Evolutionary conservation across 1,140 invertebrate species (phyloP).

Genomic region (Ylistrum balloti): DNA sequence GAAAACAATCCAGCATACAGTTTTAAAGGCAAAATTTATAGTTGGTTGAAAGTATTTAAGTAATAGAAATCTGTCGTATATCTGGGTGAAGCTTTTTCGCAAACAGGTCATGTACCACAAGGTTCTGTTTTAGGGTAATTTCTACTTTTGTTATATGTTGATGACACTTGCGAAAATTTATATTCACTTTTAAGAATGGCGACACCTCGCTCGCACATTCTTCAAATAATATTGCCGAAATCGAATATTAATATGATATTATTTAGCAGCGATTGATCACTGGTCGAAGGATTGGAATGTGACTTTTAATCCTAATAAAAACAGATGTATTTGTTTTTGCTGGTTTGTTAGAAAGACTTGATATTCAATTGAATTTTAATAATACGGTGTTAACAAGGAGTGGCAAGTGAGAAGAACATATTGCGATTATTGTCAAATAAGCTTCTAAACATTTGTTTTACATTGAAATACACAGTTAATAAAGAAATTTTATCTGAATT

Average conservation of each 20-base stretch:
- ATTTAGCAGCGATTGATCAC: not conserved
- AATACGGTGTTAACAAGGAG: not conserved
- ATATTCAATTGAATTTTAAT: too few species aligned
- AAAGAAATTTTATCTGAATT: too few species aligned
- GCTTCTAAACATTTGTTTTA: too few species aligned
- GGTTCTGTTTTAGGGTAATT: not conserved
- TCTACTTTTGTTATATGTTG: too few species aligned
- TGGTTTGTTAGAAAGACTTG: too few species aligned
- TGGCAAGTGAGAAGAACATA: not conserved
- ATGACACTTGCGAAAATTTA: too few species aligned
- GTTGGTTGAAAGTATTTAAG: not conserved
- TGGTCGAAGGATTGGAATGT: not conserved
- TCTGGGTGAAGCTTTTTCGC: not conserved
- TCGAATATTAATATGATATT: not conserved
- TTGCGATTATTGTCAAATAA: too few species aligned
- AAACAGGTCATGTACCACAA: not conserved
- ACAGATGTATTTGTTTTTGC: not conserved
- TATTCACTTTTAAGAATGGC: too few species aligned
- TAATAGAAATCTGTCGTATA: not conserved
- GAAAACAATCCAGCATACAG: too few species aligned
- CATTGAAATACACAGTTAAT: too few species aligned
- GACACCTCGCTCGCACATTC: not conserved
- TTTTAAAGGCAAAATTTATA: not conserved
- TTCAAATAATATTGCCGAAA: not conserved
- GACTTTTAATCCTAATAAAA: not conserved